A percentile compares a stretch with the other conserved stretches of the same genome.
Conservation (phyloP, 2,888 invertebrate genomes). For the Anticlea derivata region DNA sequence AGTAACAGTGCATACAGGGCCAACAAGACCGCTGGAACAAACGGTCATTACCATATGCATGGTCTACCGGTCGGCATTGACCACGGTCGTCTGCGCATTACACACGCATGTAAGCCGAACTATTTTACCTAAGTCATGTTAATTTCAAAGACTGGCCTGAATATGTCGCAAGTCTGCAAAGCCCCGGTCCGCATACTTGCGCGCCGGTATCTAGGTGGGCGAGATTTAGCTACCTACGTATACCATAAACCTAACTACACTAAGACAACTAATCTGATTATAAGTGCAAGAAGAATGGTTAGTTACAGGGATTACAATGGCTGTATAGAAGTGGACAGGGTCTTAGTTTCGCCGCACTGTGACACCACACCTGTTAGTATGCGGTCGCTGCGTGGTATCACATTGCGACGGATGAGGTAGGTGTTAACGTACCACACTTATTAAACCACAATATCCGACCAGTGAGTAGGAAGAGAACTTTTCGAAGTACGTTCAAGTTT, state of each 20-base stretch:
- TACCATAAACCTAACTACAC: conserved; percentile 20
- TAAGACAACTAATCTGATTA: conserved; percentile 35
- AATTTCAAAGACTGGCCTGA: conserved; percentile 60
- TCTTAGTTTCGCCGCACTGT: conserved; percentile 39
- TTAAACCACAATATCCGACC: conserved; percentile 60
- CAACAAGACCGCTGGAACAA: conserved; percentile 43
- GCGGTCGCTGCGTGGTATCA: conserved; percentile 38
- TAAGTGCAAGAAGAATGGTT: conserved; percentile 73
- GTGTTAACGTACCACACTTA: conserved; percentile 63
- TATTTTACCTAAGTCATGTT: conserved; percentile 61
- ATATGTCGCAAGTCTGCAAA: conserved; percentile 61
- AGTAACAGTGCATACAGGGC: conserved; percentile 46
- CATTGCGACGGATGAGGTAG: conserved; percentile 39
- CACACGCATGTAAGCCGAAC: conserved; percentile 45
- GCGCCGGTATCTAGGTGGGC: conserved; percentile 52
- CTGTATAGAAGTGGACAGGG: conserved; percentile 63
- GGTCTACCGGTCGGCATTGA: conserved; percentile 61
- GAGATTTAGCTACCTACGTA: conserved; percentile 49
- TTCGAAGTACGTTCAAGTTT: conserved; percentile 56
- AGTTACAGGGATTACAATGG: conserved; percentile 77
- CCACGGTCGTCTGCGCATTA: conserved; percentile 55
- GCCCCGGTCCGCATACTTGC: conserved; percentile 62
- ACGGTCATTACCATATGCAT: conserved; percentile 63
- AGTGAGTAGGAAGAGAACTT: conserved; percentile 63
- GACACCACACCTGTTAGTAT: conserved; percentile 38